These are phyloP conservation scores for Anthophora plumipes DNA, from an alignment of 2,888 invertebrate species.

Conservation along the genomic window DNA sequence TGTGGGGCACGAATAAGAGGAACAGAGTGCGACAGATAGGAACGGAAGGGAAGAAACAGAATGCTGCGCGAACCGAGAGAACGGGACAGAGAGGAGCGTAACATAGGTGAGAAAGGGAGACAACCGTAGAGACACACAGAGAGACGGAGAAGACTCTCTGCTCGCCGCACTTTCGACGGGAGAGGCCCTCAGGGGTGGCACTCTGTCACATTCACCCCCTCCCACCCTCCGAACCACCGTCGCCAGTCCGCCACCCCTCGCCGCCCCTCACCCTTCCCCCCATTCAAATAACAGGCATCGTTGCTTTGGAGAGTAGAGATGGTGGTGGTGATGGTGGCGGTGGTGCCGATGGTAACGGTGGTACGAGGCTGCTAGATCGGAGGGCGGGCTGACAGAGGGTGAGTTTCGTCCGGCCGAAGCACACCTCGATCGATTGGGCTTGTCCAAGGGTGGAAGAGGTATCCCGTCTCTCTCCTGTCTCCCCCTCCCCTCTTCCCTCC, in stretches of 20 bases:
- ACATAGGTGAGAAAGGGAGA: conserved; percentile 1
- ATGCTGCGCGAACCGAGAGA: conserved; percentile 33
- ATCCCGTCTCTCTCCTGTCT: conserved; percentile 49
- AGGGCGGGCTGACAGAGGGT: conserved; percentile 78
- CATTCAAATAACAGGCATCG: conserved; percentile 84
- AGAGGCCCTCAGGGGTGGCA: conserved; percentile 81
- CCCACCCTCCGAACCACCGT: no score
- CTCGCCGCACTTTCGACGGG: conserved; percentile 83
- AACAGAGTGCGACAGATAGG: conserved; percentile 37
- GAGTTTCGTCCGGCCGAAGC: conserved; percentile 84
- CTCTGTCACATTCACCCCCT: conserved; percentile 84
- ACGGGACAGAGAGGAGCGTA: conserved; percentile 27
- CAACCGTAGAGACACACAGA: conserved; percentile 35
- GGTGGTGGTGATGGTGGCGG: conserved; percentile 60
- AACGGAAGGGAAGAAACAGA: conserved; percentile 37
- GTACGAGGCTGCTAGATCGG: conserved; percentile 62
- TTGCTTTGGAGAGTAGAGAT: conserved; percentile 72
- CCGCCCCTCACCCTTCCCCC: conserved; percentile 55
- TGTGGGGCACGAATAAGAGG: conserved; percentile 68
- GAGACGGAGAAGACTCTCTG: conserved; percentile 70
- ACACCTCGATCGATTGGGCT: conserved; percentile 85
- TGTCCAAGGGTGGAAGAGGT: conserved; percentile 84
- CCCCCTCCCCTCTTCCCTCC: conserved; percentile 18
- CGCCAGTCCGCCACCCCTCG: conserved; percentile 63
- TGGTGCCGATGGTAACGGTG: conserved; percentile 65